Conservation (phyloP, 2,113 vertebrate species). For the Myiagra hebetior region DNA sequence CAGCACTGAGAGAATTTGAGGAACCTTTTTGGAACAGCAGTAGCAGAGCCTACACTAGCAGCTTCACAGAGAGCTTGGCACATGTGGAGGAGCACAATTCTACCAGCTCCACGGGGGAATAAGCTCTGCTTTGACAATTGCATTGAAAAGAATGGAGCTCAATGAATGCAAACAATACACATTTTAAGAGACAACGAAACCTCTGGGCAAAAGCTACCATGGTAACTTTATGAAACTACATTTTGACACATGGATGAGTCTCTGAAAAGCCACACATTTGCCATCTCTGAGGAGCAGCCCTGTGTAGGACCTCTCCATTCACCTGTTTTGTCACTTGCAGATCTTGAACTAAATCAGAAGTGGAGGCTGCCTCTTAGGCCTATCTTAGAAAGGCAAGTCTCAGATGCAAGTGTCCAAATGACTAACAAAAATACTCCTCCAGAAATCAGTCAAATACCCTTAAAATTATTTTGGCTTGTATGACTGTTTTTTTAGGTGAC, state of each 20-base stretch:
- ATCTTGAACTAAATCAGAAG: neutral
- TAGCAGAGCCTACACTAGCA: slow-evolving; percentile 28
- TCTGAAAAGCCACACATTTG: neutral
- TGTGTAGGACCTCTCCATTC: neutral
- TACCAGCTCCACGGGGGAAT: neutral
- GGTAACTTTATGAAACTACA: neutral
- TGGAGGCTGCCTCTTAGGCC: neutral
- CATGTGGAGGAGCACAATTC: neutral
- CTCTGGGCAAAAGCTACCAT: neutral
- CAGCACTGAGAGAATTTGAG: neutral
- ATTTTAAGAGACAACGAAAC: neutral
- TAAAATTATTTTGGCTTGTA: neutral
- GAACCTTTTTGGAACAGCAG: neutral
- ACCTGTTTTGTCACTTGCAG: neutral
- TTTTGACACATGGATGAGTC: neutral
- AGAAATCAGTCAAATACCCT: neutral
- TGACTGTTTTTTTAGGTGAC: neutral
- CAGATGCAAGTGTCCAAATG: neutral
- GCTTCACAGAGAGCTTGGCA: neutral
- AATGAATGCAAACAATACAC: neutral
- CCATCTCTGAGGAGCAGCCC: neutral
- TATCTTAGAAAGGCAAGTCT: neutral
- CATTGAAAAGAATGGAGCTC: neutral
- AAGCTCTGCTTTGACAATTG: slow-evolving; percentile 5
- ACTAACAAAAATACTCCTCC: neutral